phyloP scores from a whole-genome alignment of 2,113 vertebrate genomes.

The Lamprologus lemairii region DNA sequence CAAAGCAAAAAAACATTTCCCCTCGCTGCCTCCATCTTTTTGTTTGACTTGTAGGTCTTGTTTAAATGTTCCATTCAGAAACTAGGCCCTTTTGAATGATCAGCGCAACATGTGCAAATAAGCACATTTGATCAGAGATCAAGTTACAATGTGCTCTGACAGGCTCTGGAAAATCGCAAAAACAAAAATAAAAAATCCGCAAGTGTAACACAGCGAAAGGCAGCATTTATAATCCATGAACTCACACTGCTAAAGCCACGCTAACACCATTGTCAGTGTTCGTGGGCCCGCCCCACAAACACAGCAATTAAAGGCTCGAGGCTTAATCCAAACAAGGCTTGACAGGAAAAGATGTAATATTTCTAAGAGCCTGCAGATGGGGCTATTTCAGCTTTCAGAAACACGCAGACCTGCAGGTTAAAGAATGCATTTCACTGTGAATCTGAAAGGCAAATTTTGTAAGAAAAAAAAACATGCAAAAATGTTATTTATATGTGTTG shows the following conservation, averaged over 20 bases:
- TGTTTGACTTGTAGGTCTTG: background rate
- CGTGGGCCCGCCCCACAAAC: background rate
- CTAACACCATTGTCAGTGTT: background rate
- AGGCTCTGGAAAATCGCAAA: background rate
- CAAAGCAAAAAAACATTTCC: accelerated
- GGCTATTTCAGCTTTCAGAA: background rate
- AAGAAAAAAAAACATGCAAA: background rate
- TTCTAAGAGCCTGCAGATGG: background rate
- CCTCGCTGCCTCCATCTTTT: background rate
- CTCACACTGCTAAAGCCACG: background rate
- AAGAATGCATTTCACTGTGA: background rate
- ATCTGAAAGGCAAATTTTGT: background rate
- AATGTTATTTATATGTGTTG: background rate
- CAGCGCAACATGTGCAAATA: background rate
- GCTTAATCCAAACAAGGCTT: background rate
- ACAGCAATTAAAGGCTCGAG: background rate
- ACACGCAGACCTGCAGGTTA: background rate
- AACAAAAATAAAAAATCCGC: background rate
- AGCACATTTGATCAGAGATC: background rate
- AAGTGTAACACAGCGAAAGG: background rate
- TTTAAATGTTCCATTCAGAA: background rate
- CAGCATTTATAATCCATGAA: background rate
- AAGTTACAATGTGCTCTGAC: background rate
- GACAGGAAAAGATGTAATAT: background rate
- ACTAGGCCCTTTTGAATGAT: background rate